Conservation (phyloP, 2,113 vertebrate species). For the Archilochus colubris region DNA sequence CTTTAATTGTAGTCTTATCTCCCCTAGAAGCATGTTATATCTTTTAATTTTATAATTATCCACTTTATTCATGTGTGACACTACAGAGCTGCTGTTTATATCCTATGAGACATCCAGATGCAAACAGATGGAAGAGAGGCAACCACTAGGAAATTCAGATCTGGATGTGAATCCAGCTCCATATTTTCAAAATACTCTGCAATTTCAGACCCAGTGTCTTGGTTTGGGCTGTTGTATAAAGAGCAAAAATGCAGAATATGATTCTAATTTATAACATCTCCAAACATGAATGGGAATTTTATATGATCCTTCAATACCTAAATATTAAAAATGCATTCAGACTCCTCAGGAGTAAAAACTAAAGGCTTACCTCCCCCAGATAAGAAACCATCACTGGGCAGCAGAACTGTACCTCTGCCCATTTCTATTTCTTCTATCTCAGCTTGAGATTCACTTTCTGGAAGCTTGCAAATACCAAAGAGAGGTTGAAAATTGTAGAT, state of each 20-base stretch:
- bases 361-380: background rate
- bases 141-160: slow-evolving; percentile 26
- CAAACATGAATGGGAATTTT: background rate
- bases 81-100: slow-evolving; percentile 54
- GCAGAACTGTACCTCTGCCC: background rate
- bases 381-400: background rate
- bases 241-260: background rate
- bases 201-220: background rate
- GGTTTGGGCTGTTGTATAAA: background rate
- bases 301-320: background rate
- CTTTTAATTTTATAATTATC: slow-evolving; percentile 74
- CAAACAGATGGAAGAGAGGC: slow-evolving; percentile 44
- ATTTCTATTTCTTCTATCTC: background rate
- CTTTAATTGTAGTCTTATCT: slow-evolving; percentile 71
- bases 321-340: background rate
- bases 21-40: slow-evolving; percentile 56
- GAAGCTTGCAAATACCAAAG: background rate
- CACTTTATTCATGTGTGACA: slow-evolving; percentile 70
- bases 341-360: background rate
- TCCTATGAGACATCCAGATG: slow-evolving; percentile 51
- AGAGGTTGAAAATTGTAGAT: background rate
- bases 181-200: background rate
- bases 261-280: background rate
- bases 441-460: background rate
- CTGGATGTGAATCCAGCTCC: slow-evolving; percentile 29